Evolutionary conservation across 2,888 invertebrate species (phyloP).

Genomic region (Drosophila trichaetosa): DNA sequence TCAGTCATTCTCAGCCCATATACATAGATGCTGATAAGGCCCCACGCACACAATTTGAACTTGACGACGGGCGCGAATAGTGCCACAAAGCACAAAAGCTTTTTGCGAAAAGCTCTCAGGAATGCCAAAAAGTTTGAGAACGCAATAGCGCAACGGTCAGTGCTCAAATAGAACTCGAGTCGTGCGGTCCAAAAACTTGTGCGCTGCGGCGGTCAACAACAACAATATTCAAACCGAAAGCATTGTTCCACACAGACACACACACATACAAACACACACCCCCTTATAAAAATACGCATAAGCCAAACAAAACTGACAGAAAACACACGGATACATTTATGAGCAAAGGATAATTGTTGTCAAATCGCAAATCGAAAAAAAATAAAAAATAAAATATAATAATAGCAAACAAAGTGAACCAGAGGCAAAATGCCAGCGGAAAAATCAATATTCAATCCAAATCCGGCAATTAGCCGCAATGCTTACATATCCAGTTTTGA

Average conservation of each 20-base stretch:
- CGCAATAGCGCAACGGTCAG: slow-evolving; percentile 47
- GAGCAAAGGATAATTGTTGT: slow-evolving; percentile 57
- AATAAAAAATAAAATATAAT: neutral
- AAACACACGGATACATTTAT: slow-evolving; percentile 12
- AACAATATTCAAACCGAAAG: slow-evolving; percentile 40
- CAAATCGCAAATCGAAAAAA: slow-evolving; percentile 16
- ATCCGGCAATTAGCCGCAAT: slow-evolving; percentile 86
- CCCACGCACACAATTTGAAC: slow-evolving; percentile 42
- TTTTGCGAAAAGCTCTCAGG: slow-evolving; percentile 37
- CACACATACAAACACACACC: slow-evolving; percentile 19
- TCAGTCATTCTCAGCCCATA: slow-evolving; percentile 23
- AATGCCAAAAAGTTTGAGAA: slow-evolving; percentile 65
- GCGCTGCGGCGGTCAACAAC: slow-evolving; percentile 37
- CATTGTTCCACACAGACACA: slow-evolving; percentile 38
- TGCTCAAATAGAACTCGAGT: slow-evolving; percentile 71
- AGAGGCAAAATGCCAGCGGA: slow-evolving; percentile 86
- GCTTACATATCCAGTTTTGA: slow-evolving; percentile 89
- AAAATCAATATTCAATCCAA: slow-evolving; percentile 87
- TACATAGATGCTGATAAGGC: slow-evolving; percentile 46
- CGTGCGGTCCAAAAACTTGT: slow-evolving; percentile 67
- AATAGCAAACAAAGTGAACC: slow-evolving; percentile 17
- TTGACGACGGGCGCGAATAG: slow-evolving; percentile 27
- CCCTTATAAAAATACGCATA: slow-evolving; percentile 5
- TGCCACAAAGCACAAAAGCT: slow-evolving; percentile 53
- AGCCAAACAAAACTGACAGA: slow-evolving; percentile 35